Conservation (phyloP, 2,888 invertebrate genomes). For the Biston betularia region DNA sequence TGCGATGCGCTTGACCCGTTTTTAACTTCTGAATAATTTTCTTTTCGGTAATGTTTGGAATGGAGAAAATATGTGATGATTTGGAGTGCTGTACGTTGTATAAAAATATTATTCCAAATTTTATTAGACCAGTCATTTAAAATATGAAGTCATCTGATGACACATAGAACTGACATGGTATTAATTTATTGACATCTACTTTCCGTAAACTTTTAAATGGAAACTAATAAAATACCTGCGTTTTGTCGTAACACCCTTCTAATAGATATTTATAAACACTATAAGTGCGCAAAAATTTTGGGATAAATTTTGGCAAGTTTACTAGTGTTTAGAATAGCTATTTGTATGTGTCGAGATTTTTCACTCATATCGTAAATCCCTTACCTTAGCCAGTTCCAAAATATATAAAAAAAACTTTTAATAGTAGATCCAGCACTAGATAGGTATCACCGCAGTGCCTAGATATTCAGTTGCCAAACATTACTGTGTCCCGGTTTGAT, state of each 20-base stretch:
- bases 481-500: no score
- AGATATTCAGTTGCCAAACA: no score
- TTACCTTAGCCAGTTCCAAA: no score
- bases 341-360: no score
- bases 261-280: background rate
- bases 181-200: background rate
- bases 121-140: background rate
- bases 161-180: background rate
- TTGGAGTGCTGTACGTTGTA: no score
- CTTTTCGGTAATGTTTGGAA: background rate
- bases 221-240: background rate
- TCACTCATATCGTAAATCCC: no score
- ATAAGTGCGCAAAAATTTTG: background rate
- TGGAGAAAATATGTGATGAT: background rate
- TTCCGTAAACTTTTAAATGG: background rate
- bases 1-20: slow-evolving; percentile 26
- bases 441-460: no score
- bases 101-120: no score
- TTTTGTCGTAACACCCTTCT: background rate
- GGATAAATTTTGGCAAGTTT: background rate
- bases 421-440: no score
- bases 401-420: no score
- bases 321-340: no score
- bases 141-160: background rate
- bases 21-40: slow-evolving; percentile 13